Evolutionary conservation across 1,140 invertebrate species (phyloP).

Genomic region (Ephestia elutella): DNA sequence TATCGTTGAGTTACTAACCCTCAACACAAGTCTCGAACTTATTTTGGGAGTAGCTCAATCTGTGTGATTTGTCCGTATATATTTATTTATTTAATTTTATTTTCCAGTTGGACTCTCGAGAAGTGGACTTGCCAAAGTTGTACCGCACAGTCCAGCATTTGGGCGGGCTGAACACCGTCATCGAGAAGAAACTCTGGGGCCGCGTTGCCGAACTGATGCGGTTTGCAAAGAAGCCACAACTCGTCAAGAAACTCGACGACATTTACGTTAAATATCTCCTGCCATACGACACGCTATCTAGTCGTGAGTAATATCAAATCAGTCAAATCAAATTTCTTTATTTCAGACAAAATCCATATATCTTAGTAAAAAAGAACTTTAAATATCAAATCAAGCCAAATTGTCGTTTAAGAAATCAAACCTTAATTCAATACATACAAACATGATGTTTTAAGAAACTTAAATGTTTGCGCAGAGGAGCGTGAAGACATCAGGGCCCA

Average conservation of each 20-base stretch:
- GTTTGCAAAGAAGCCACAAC: slow-evolving; percentile 87
- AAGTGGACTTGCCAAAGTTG: slow-evolving; percentile 90
- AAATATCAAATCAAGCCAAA: too few species aligned
- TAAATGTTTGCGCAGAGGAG: slow-evolving; percentile 77
- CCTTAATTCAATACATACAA: too few species aligned
- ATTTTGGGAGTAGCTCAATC: too few species aligned
- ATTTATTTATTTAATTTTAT: too few species aligned
- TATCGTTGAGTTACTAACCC: too few species aligned
- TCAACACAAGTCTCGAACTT: too few species aligned
- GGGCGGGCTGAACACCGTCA: slow-evolving; percentile 91
- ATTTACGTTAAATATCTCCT: slow-evolving; percentile 96
- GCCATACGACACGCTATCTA: slow-evolving; percentile 90
- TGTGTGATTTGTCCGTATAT: too few species aligned
- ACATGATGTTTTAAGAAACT: too few species aligned
- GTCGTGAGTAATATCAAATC: slow-evolving; percentile 78
- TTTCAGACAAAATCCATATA: too few species aligned
- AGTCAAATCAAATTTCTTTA: too few species aligned
- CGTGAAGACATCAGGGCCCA: slow-evolving; percentile 81
- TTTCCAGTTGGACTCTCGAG: slow-evolving; percentile 87
- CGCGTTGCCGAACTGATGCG: slow-evolving; percentile 92
- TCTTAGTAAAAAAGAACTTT: too few species aligned
- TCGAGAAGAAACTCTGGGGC: slow-evolving; percentile 93
- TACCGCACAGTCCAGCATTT: slow-evolving; percentile 89
- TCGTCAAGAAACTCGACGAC: slow-evolving; percentile 90
- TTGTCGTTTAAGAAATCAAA: too few species aligned